Base-by-base conservation (phyloP, 2,797 vertebrate genomes). In the Phalloptychus januarius region DNA sequence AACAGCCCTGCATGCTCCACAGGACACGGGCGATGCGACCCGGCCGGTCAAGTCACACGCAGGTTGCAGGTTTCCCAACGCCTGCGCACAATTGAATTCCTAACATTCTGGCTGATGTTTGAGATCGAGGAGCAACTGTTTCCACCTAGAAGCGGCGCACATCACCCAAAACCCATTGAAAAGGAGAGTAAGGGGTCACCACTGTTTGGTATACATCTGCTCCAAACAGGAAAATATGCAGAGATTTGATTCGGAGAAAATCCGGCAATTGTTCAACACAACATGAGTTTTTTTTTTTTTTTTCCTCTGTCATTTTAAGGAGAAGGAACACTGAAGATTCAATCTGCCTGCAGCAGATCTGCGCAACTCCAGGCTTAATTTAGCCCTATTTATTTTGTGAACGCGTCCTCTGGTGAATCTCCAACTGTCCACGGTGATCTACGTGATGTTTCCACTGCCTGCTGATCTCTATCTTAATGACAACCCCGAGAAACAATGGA, bases 201-300 rank as follows among this genome's bases (percentile, higher is more conserved):
- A 91, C 80, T 98, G 96, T 97, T 98, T 97, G 96, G 96, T 96
- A 94, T 92, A 94, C 95, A 95, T 94, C 93, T 93, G 93, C 93
- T 95, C 96, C 94, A 96, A 97, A 96, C 96, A 97, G 97, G 96
- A 97, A 97, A 96, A 97, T 96, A 95, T 96, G 95, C 93, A 92
- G 94, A 95, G 94, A 94, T 95, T 96, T 96, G 95, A 96, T 97
- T 97, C 95, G 95, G 92, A 92, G 89, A 96, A 96, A 94, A 96
- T 97, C 97, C 97, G 96, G 96, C 91, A 89, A 98, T 98, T 98
- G 97, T 98, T 96, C 87, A 80, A 86, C 92, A 92, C 94, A 88
- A 94, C 95, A 89, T 91, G 90, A 89, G 93, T 93, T 94, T 94
- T 86, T 84, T 78, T 75, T 38, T 93, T 94, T 93, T 86, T 84